A percentile compares a stretch with the other conserved stretches of the same genome.
These are phyloP conservation scores for Neoniphon sammara DNA, from an alignment of 2,797 vertebrate genomes.

Conservation along the genomic window DNA sequence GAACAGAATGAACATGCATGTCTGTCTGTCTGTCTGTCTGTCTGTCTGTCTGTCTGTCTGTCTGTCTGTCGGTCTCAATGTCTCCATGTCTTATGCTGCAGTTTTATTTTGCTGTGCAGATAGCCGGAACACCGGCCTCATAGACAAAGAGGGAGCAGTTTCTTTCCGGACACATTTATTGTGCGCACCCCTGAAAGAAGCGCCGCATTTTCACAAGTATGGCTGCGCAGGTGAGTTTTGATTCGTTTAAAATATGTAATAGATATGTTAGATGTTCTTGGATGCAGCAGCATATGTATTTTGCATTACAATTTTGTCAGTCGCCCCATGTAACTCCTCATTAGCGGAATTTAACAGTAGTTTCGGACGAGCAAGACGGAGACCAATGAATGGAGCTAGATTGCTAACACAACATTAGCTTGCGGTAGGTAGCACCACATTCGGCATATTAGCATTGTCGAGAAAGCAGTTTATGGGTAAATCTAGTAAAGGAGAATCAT, in stretches of 20 bases:
- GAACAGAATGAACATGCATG: not conserved
- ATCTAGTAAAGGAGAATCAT: no score
- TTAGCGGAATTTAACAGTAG: not conserved
- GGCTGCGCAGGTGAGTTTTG: slow-evolving; percentile 65
- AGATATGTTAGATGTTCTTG: rapidly evolving
- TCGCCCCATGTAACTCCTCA: rapidly evolving
- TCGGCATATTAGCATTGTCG: rapidly evolving
- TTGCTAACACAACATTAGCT: slow-evolving; percentile 64
- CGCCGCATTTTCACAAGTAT: slow-evolving; percentile 69
- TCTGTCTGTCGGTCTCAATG: no score
- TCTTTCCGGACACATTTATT: slow-evolving; percentile 66
- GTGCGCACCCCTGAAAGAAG: slow-evolving; percentile 61
- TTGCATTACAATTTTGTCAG: rapidly evolving
- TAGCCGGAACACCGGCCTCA: no score
- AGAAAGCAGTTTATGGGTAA: not conserved
- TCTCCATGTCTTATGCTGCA: not conserved
- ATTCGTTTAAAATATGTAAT: not conserved
- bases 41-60: not conserved
- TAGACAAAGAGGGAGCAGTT: slow-evolving; percentile 29
- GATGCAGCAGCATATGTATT: no score
- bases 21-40: not conserved
- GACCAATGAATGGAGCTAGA: slow-evolving; percentile 65
- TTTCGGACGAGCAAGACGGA: not conserved
- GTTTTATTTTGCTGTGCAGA: no score
- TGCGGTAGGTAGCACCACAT: slow-evolving; percentile 26